A percentile compares a stretch with the other conserved stretches of the same genome.
phyloP scores from a whole-genome alignment of 2,888 invertebrate genomes.

The Dusona sp. region DNA sequence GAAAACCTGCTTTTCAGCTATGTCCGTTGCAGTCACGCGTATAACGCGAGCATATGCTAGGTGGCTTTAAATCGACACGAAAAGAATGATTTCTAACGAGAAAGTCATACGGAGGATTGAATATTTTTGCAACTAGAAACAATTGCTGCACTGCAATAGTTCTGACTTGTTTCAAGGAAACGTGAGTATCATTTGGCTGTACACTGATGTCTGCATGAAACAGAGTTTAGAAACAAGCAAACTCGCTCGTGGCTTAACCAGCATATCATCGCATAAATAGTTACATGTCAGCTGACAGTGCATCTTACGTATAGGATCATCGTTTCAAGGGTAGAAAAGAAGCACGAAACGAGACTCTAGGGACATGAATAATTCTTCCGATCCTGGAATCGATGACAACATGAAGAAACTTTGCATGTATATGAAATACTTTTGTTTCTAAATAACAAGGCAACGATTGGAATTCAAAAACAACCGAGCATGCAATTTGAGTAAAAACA shows the following conservation, averaged over 20 bases:
- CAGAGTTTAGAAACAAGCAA: background rate
- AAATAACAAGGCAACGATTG: background rate
- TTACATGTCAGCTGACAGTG: background rate
- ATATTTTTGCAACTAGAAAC: background rate
- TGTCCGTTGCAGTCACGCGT: no score
- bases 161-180: background rate
- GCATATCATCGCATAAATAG: background rate
- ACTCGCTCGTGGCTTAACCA: slow-evolving; percentile 22
- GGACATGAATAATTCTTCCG: slow-evolving; percentile 1
- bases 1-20: no score
- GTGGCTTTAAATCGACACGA: no score
- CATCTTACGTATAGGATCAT: background rate
- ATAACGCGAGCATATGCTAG: no score
- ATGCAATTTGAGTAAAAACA: background rate
- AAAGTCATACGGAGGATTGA: background rate
- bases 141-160: background rate
- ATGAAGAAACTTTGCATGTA: background rate
- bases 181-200: background rate
- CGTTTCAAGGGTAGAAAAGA: background rate
- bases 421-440: background rate
- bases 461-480: background rate
- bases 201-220: slow-evolving; percentile 1
- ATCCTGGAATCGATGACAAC: background rate
- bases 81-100: background rate
- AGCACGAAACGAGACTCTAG: background rate